phyloP scores from a whole-genome alignment of 2,797 vertebrate genomes.

The Microctenopoma lineatum region DNA sequence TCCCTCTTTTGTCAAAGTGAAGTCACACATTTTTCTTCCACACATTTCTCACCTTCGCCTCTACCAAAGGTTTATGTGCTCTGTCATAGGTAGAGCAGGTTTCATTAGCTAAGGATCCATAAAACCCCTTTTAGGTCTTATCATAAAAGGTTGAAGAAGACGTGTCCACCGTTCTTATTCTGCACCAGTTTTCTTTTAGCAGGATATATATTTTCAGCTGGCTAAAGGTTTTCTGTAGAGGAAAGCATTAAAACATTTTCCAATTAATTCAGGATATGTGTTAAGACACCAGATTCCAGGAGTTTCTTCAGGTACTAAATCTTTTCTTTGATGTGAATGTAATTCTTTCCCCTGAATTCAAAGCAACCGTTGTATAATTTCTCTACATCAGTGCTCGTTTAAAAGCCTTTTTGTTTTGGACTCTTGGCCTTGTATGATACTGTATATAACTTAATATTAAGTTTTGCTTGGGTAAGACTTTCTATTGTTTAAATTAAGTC shows the following conservation, averaged over 20 bases:
- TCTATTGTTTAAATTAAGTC: conserved; percentile 21
- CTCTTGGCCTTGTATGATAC: conserved; percentile 29
- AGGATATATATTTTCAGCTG: conserved; percentile 28
- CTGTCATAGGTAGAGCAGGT: conserved; percentile 16
- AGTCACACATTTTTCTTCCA: conserved; percentile 25
- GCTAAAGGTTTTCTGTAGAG: conserved; percentile 15
- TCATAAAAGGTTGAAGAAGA: conserved; percentile 45
- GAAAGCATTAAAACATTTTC: conserved; percentile 6
- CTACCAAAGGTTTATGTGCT: conserved; percentile 37
- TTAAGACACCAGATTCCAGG: background rate
- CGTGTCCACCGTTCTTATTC: conserved; percentile 5
- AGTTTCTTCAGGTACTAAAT: background rate
- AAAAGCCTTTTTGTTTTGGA: background rate
- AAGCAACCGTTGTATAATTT: conserved; percentile 1
- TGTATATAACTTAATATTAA: conserved; percentile 35
- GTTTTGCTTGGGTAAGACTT: conserved; percentile 21
- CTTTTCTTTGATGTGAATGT: conserved; percentile 6
- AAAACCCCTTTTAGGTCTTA: conserved; percentile 31
- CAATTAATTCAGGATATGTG: conserved; percentile 1
- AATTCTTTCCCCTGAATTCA: background rate
- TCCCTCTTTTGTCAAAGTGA: background rate
- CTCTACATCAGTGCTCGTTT: background rate
- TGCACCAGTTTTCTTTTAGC: conserved; percentile 12
- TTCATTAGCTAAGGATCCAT: conserved; percentile 30
- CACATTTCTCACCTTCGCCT: conserved; percentile 21